Evolutionary conservation across 1,140 invertebrate genomes (phyloP).

Genomic region (Aethina tumida): DNA sequence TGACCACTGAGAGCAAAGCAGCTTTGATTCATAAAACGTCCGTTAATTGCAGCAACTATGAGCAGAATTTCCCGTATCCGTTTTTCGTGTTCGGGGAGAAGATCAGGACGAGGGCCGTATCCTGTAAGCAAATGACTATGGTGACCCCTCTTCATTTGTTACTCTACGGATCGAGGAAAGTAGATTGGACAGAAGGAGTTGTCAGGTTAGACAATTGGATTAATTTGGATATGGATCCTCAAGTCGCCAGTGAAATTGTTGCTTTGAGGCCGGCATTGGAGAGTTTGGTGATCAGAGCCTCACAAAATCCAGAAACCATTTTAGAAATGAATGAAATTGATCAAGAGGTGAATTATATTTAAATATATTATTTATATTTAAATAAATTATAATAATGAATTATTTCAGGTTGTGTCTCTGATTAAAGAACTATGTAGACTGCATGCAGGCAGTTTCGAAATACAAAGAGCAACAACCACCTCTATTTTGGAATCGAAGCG

Average conservation of each 20-base stretch:
- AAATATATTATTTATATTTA: conserved; percentile 8
- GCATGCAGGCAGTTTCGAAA: conserved; percentile 58
- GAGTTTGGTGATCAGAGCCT: conserved; percentile 65
- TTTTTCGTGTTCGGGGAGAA: conserved; percentile 98
- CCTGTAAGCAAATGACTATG: conserved; percentile 96
- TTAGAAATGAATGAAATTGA: conserved; percentile 44
- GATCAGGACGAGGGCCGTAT: conserved; percentile 91
- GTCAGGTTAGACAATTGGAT: conserved; percentile 87
- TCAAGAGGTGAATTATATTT: conserved; percentile 38
- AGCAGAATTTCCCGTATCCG: conserved; percentile 81
- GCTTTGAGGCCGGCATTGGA: conserved; percentile 83
- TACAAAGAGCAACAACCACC: conserved; percentile 42
- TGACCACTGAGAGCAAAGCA: conserved; percentile 89
- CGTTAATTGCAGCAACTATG: conserved; percentile 83
- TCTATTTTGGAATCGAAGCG: conserved; percentile 37
- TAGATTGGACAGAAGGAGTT: conserved; percentile 45
- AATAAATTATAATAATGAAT: conserved; percentile 3
- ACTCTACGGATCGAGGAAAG: conserved; percentile 80
- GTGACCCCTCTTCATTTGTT: conserved; percentile 88
- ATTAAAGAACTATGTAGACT: conserved; percentile 60
- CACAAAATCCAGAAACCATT: conserved; percentile 65
- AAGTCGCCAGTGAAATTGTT: conserved; percentile 67
- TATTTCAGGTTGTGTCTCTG: conserved; percentile 46
- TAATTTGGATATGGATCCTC: conserved; percentile 75
- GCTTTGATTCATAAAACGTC: conserved; percentile 95